Evolutionary conservation across 2,888 invertebrate genomes (phyloP), one percentile per base, ranked within the genome.

Genomic region (Chrysolina oricalcia): DNA sequence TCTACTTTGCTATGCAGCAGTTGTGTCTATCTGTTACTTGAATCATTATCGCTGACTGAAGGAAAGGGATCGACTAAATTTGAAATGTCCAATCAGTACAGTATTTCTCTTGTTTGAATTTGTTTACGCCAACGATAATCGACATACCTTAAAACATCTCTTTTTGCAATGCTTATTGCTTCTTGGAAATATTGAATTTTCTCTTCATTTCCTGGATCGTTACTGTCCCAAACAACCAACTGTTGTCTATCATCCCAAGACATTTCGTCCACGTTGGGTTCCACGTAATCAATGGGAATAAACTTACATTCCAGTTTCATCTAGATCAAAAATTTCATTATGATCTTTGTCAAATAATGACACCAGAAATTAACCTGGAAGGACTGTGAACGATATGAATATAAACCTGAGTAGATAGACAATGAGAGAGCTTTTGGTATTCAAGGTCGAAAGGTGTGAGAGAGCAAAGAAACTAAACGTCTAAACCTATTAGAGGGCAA

Each of bases 211-310:
- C 53, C 41, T 59, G 1, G 35, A 35, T 40, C 66, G 13, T 40
- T 46, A 48, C 64, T 68, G 23, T 81, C 76, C 88, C 89, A 90
- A 23, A 85, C 78, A 1, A 87, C 85, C 23, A 86, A 83, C 41
- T 85, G 86, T 74, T 89, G 89, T 67, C 90, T 84, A 62, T 90
- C 89, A 75, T 90, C 90, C 90, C 90, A 90, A 0, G 85, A 85
- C 1, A 85, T 62, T 1, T 80, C 76, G 27, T 82, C 81, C 1
- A 73, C 11, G 15, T 85, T 78, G 5, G 81, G 77, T 62, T 80
- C 73, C 17, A 80, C 19, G 72, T 86, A 87, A n/a, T 80, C 76
- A 70, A 88, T 88, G 79, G 85, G 82, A 43, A 74, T 69, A 9
- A 81, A 53, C 53, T 72, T 80, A 43, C 85, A 85, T 41, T 73